Base-by-base conservation (phyloP, 2,888 invertebrate genomes). In the Sericinus montela region DNA sequence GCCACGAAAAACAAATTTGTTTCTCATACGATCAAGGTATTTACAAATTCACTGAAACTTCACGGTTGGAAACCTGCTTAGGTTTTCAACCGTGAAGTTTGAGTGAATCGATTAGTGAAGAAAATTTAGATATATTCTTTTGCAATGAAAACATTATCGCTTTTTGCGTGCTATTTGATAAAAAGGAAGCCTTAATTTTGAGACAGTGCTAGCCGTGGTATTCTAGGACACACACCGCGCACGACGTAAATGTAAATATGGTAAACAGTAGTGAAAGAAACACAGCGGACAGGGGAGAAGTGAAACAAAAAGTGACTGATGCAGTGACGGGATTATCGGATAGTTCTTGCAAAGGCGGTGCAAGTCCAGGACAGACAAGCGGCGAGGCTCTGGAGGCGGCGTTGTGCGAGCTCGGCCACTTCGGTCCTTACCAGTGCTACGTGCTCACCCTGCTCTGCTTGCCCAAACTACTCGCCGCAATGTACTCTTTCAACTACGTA, bases 401-500 rank as follows among this genome's bases (percentile, higher is more conserved):
- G 30, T 60, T 86, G 54, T 69, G 67, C n/a, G 73, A 69, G 59
- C 75, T 87, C 36, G 84, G 87, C 8, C 78, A 80, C 45, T 86
- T 87, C 63, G 80, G 84, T 8, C 64, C 81, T 19, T 86, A 86
- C 69, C 87, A 87, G 58, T 68, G 75, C 4, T 85, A 81, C 56
- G 62, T 70, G 52, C 62, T 85, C 41, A 23, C 75, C 28, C 65
- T 87, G 64, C 67, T 84, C 48, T 81, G 80, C 54, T 52, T 91
- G 42, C 90, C 91, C n/a, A 82, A 87, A 55, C 54, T 90, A 45
- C 75, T 91, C 41, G 75, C 90, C 1, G 88, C 90, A 25, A 85
- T 90, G 73, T 90, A 88, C 63, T 80, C 88, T 1, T 72, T 91
- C 41, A 90, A 87, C 63, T 91, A 90, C 58, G 82, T 91, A 48